These are phyloP conservation scores for Sweltsa coloradensis DNA, from an alignment of 1,140 invertebrate species.

Conservation along the genomic window DNA sequence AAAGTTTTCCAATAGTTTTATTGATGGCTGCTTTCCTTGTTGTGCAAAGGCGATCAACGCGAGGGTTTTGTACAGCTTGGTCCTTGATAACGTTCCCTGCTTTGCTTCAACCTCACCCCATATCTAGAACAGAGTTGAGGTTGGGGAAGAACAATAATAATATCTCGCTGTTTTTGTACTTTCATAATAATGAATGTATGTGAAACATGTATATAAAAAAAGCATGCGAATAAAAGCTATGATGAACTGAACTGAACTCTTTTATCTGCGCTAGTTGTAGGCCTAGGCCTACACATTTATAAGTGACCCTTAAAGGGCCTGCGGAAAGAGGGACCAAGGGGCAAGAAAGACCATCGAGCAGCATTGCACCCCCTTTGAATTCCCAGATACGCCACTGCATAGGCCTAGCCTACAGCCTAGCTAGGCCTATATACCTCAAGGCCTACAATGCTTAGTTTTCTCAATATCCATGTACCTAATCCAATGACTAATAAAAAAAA, in stretches of 20 bases:
- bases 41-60: constrained; percentile 54
- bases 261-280: background rate
- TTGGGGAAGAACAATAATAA: background rate
- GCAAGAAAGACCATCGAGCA: too few species aligned
- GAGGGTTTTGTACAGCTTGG: constrained; percentile 49
- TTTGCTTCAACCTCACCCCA: constrained; percentile 51
- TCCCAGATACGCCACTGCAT: too few species aligned
- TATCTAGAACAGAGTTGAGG: constrained; percentile 33
- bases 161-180: too few species aligned
- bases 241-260: too few species aligned
- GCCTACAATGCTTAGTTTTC: too few species aligned
- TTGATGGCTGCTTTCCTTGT: constrained; percentile 51
- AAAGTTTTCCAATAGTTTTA: constrained; percentile 50
- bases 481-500: too few species aligned
- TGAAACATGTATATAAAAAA: too few species aligned
- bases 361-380: too few species aligned
- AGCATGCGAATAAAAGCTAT: too few species aligned
- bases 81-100: constrained; percentile 41
- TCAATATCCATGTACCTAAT: too few species aligned
- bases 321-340: background rate
- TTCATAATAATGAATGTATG: background rate
- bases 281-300: background rate
- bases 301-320: background rate
- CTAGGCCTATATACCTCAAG: too few species aligned
- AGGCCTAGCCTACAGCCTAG: too few species aligned